Evolutionary conservation across 2,797 vertebrate species (phyloP).

Genomic region (Coilia nasus): DNA sequence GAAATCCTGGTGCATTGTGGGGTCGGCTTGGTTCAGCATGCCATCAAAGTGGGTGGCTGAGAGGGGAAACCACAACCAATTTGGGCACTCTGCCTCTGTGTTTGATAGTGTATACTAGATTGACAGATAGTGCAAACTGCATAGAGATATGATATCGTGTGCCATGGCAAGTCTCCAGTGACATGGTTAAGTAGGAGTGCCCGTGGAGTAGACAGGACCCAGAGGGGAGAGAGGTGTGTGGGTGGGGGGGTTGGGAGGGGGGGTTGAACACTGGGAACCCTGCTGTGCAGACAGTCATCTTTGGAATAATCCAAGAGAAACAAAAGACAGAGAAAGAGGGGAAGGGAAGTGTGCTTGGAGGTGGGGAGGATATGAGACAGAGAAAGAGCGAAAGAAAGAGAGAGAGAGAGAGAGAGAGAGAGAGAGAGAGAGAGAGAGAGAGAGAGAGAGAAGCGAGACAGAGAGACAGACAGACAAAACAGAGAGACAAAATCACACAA

Average conservation of each 20-base stretch:
- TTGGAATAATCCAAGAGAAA: conserved; percentile 65
- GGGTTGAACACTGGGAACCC: conserved; percentile 53
- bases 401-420: conserved; percentile 52
- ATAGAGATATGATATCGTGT: conserved; percentile 63
- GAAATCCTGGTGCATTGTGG: conserved; percentile 57
- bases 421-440: conserved; percentile 47
- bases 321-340: conserved; percentile 65
- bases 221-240: conserved; percentile 58
- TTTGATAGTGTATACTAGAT: conserved; percentile 65
- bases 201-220: conserved; percentile 53
- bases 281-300: conserved; percentile 72
- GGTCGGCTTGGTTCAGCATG: conserved; percentile 45
- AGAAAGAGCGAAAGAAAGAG: conserved; percentile 43
- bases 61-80: conserved; percentile 72
- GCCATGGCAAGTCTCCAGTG: conserved; percentile 57
- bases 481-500: conserved; percentile 62
- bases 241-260: conserved; percentile 60
- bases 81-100: conserved; percentile 65
- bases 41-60: conserved; percentile 54
- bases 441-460: conserved; percentile 51
- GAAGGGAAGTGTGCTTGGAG: background rate
- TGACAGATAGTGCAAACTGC: conserved; percentile 22
- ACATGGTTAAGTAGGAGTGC: conserved; percentile 35
- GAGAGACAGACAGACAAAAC: conserved; percentile 45
- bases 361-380: conserved; percentile 14